phyloP scores from a whole-genome alignment of 1,140 invertebrate genomes.

The Penaeus chinensis region DNA sequence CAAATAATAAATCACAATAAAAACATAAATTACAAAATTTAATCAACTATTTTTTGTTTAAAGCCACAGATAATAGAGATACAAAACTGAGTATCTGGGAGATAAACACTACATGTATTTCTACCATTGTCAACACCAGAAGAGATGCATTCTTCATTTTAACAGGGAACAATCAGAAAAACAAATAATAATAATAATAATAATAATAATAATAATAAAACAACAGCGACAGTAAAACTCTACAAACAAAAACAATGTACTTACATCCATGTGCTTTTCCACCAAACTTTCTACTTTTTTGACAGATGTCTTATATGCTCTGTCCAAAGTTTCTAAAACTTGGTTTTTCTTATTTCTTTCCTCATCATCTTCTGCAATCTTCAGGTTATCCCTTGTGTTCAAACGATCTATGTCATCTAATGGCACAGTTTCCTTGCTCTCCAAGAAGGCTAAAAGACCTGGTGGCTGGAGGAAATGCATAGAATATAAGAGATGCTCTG shows the following conservation, averaged over 20 bases:
- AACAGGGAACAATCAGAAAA: neutral
- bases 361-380: constrained; percentile 84
- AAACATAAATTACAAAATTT: no score
- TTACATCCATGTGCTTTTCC: constrained; percentile 81
- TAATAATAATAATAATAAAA: neutral
- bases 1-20: no score
- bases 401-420: constrained; percentile 81
- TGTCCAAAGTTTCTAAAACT: constrained; percentile 57
- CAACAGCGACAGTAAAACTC: neutral
- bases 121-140: no score
- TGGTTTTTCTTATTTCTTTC: constrained; percentile 59
- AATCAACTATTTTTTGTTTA: no score
- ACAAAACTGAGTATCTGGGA: no score
- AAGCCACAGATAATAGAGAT: no score
- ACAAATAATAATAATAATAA: neutral
- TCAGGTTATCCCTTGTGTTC: constrained; percentile 91
- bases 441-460: constrained; percentile 90
- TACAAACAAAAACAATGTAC: constrained; percentile 37
- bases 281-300: constrained; percentile 73
- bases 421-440: constrained; percentile 88
- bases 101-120: no score
- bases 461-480: constrained; percentile 74
- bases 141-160: no score
- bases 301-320: constrained; percentile 66
- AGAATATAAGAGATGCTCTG: neutral